Evolutionary conservation across 2,113 vertebrate species (phyloP), one percentile per base, ranked within the genome.

Genomic region (Cynopterus brachyotis): DNA sequence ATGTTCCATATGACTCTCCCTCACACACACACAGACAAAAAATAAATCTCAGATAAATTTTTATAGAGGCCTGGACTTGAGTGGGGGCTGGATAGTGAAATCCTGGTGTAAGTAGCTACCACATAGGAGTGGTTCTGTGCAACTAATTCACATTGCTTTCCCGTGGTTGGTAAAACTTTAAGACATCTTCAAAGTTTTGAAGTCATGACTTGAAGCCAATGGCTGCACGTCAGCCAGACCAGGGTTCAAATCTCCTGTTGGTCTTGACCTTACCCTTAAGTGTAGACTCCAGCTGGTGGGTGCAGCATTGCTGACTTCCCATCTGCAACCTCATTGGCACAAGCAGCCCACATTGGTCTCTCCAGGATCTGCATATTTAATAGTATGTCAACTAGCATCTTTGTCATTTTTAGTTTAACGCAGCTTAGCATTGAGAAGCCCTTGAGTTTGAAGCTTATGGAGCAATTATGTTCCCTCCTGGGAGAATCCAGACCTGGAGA

Each of bases 391-490:
- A 96, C 92, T 67, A 97, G 90, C 91, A 96, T 98, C 98, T 94
- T 75, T 95, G 95, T 97, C 97, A 98, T 97, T 98, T 98, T 97
- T 98, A 97, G 91, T 97, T 73, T 82, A 98, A 98, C 89, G 81
- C 92, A 98, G 97, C 96, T 98, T 97, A 97, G 96, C 98, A 93
- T 94, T 96, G 98, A 98, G 98, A 97, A 98, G 98, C 96, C 98
- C 98, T 98, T 98, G 97, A 98, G 96, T 98, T 93, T 98, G 98
- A 98, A 98, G 98, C 98, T 98, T 98, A 98, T 81, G 97, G 98
- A 98, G 98, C 97, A 98, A 98, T 98, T 98, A 98, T 98, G 96
- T 94, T 97, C 97, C 95, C 97, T 98, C 98, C 67, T 97, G 98
- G 97, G 98, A 97, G 93, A 92, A 72, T 97, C 83, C 87, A 98